Conservation (phyloP, 2,888 invertebrate genomes). For the Athrips mouffetella region DNA sequence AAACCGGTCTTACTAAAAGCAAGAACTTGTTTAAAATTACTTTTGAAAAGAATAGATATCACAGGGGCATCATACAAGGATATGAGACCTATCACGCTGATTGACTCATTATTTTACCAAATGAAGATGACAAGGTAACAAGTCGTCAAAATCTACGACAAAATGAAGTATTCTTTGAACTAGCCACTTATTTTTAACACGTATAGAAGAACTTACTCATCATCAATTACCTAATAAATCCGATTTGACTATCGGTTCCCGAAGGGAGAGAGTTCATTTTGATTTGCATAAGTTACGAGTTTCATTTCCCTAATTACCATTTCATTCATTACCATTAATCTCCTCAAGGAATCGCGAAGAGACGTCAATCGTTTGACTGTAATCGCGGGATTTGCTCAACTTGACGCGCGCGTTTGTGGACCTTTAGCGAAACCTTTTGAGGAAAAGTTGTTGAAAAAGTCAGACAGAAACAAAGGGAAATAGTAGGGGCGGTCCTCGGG, state of each 20-base stretch:
- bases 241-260: not conserved
- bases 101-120: too few species aligned
- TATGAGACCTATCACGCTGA: too few species aligned
- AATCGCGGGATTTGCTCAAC: conserved; percentile 62
- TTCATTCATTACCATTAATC: conserved; percentile 62
- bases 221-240: not conserved
- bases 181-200: too few species aligned
- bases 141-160: too few species aligned
- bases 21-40: too few species aligned
- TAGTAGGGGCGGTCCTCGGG: conserved; percentile 69
- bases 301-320: conserved; percentile 63
- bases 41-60: too few species aligned
- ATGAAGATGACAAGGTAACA: too few species aligned
- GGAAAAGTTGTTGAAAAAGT: conserved; percentile 67
- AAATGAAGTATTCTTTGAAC: too few species aligned
- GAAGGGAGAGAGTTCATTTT: conserved; percentile 33
- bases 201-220: too few species aligned
- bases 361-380: conserved; percentile 60
- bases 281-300: conserved; percentile 66
- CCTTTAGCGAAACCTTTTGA: conserved; percentile 61
- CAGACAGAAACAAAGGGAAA: conserved; percentile 70
- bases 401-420: conserved; percentile 49
- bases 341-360: conserved; percentile 50
- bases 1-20: too few species aligned
- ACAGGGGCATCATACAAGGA: too few species aligned